These are phyloP conservation scores for Oceanites oceanicus DNA, from an alignment of 2,113 vertebrate species.

Conservation along the genomic window DNA sequence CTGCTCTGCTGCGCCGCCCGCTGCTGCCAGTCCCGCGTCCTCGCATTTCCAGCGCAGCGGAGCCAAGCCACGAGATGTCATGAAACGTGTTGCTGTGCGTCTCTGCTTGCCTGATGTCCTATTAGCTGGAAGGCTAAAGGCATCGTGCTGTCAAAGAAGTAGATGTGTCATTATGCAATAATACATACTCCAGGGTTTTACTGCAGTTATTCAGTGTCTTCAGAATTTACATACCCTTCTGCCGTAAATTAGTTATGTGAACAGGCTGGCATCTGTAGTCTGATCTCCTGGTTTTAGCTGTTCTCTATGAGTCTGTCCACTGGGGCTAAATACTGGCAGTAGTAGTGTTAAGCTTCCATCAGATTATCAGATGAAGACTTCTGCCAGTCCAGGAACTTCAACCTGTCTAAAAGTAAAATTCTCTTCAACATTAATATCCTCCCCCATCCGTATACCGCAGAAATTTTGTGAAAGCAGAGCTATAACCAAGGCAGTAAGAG, in stretches of 20 bases:
- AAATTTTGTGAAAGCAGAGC: not conserved
- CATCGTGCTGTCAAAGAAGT: not conserved
- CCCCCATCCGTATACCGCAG: fast-evolving
- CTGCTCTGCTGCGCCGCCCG: not conserved
- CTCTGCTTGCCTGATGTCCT: not conserved
- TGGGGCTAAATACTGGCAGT: not conserved
- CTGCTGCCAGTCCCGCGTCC: not conserved
- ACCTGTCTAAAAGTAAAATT: not conserved
- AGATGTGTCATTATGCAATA: not conserved
- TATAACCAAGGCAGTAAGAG: not conserved
- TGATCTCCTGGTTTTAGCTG: not conserved
- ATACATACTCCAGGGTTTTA: not conserved
- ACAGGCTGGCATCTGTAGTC: not conserved
- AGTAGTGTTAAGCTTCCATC: not conserved
- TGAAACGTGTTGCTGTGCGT: not conserved
- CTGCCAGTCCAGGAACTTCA: not conserved
- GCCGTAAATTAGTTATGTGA: not conserved
- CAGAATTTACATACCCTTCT: not conserved
- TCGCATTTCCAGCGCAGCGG: not conserved
- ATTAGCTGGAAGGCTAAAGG: not conserved
- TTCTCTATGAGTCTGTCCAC: not conserved
- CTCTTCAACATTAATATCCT: not conserved
- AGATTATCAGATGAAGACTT: not conserved
- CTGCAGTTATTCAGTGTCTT: not conserved
- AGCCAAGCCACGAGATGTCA: not conserved